Evolutionary conservation across 1,140 invertebrate species (phyloP).

Genomic region (Charaxes varanes): DNA sequence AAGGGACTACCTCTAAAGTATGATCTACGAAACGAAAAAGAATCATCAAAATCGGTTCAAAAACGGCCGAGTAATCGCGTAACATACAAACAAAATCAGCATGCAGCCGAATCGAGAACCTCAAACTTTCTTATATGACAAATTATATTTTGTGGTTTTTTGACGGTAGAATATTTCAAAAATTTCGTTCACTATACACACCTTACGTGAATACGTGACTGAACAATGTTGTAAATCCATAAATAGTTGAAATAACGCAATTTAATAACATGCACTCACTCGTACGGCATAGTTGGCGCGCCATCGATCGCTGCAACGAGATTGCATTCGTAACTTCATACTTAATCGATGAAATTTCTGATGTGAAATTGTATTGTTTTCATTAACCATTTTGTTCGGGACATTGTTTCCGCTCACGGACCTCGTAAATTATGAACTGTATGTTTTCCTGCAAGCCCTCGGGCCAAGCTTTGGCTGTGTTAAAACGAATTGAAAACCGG

Average conservation of each 20-base stretch:
- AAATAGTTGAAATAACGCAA: background rate
- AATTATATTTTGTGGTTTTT: too few relatives aligned
- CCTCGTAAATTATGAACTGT: constrained; percentile 69
- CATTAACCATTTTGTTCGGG: constrained; percentile 64
- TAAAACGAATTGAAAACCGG: constrained; percentile 71
- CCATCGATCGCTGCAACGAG: constrained; percentile 29
- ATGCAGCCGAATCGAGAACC: too few relatives aligned
- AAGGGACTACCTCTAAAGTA: too few relatives aligned
- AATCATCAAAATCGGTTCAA: too few relatives aligned
- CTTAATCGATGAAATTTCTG: constrained; percentile 62
- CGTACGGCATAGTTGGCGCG: constrained; percentile 11
- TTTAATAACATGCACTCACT: constrained; percentile 12
- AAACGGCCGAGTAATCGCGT: too few relatives aligned
- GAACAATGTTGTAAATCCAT: constrained; percentile 3
- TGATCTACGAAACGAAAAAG: too few relatives aligned
- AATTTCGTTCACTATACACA: too few relatives aligned
- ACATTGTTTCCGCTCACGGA: constrained; percentile 62
- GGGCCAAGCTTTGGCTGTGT: constrained; percentile 54
- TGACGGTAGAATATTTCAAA: too few relatives aligned
- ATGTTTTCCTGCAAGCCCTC: constrained; percentile 59
- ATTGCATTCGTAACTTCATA: constrained; percentile 46
- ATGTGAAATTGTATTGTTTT: constrained; percentile 67
- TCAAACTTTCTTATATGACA: too few relatives aligned
- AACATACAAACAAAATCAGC: too few relatives aligned
- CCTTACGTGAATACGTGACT: too few relatives aligned